These are phyloP conservation scores for Synanthedon tipuliformis DNA, from an alignment of 2,888 invertebrate species.

Conservation along the genomic window DNA sequence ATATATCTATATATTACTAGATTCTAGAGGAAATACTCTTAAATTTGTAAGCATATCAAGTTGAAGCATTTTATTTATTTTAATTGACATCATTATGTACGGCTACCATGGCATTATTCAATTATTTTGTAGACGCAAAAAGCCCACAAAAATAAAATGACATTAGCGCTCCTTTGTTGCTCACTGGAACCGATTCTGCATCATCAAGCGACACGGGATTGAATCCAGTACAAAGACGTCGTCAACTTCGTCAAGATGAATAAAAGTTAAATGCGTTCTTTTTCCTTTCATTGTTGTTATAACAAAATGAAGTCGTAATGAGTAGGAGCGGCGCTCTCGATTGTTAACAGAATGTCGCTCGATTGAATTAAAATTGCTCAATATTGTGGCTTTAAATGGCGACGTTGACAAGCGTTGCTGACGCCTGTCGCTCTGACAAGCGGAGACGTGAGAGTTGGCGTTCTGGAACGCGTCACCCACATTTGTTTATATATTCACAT, in stretches of 20 bases:
- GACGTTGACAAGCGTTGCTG: constrained; percentile 63
- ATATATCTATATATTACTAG: too few species aligned
- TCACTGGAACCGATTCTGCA: constrained; percentile 57
- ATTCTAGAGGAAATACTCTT: too few species aligned
- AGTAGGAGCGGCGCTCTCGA: constrained; percentile 32
- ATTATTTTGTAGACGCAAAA: too few species aligned
- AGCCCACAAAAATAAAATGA: constrained; percentile 29
- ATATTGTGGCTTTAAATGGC: constrained; percentile 52
- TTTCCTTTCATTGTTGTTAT: background rate
- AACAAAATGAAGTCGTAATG: constrained; percentile 49
- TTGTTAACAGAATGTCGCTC: constrained; percentile 41
- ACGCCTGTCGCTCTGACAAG: constrained; percentile 36
- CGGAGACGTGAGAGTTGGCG: constrained; percentile 8
- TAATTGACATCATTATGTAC: too few species aligned
- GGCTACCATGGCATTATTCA: too few species aligned
- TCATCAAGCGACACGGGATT: constrained; percentile 55
- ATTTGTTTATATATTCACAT: too few species aligned
- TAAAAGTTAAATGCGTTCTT: too few species aligned
- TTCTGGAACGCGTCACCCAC: too few species aligned
- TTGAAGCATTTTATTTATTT: too few species aligned
- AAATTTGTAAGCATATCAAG: too few species aligned
- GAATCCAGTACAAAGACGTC: constrained; percentile 55
- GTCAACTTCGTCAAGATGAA: constrained; percentile 29
- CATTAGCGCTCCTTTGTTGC: constrained; percentile 56
- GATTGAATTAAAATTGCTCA: constrained; percentile 64